A percentile compares a stretch with the other conserved stretches of the same genome.
phyloP scores from a whole-genome alignment of 2,888 invertebrate genomes.

The Acrocyrtus sp. region DNA sequence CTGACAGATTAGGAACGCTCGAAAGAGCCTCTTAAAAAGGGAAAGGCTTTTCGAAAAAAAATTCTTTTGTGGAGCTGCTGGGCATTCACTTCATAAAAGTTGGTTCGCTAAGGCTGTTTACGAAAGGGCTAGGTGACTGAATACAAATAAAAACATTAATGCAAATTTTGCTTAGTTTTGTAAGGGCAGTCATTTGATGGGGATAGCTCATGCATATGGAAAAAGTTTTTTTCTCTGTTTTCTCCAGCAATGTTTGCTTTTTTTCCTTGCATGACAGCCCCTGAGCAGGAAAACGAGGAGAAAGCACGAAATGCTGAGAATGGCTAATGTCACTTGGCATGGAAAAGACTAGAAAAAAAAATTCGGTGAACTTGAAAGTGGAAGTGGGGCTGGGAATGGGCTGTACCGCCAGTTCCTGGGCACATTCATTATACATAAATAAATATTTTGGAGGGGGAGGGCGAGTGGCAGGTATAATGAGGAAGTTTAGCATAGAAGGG shows the following conservation, averaged over 20 bases:
- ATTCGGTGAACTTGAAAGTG: neutral
- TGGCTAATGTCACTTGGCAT: neutral
- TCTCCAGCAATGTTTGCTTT: constrained; percentile 28
- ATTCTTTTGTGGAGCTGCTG: too few relatives aligned
- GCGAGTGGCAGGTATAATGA: neutral
- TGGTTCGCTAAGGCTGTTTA: too few relatives aligned
- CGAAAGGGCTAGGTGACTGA: neutral
- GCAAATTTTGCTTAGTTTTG: neutral
- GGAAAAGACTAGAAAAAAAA: neutral
- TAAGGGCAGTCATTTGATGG: neutral
- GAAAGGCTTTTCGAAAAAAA: too few relatives aligned
- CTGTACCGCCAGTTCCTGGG: neutral
- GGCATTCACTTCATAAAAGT: too few relatives aligned
- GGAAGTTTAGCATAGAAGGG: neutral
- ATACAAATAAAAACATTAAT: neutral
- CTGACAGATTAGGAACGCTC: too few relatives aligned
- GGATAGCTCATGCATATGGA: neutral
- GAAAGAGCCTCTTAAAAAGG: too few relatives aligned
- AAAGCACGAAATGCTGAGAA: neutral
- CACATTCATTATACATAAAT: neutral
- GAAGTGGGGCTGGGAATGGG: neutral
- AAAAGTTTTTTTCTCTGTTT: too few relatives aligned
- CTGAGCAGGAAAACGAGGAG: constrained; percentile 7
- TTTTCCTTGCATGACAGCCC: too few relatives aligned
- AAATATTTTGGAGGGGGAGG: neutral